A percentile compares a stretch with the other conserved stretches of the same genome.
phyloP scores from a whole-genome alignment of 2,797 vertebrate genomes.

The Parauchenoglanis punctatus region DNA sequence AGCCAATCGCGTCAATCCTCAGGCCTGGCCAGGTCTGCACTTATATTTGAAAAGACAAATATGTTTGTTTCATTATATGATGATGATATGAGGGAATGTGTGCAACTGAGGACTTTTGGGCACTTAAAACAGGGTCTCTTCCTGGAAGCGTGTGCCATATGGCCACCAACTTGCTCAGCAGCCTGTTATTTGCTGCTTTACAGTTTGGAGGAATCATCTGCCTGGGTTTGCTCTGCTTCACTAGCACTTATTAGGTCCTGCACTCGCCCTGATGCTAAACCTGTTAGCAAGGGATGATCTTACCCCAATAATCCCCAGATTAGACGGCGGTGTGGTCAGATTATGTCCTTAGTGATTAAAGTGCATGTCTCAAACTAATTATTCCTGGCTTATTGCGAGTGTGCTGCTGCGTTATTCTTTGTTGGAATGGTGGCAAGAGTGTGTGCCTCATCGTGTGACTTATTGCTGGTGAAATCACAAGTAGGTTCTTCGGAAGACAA shows the following conservation, averaged over 20 bases:
- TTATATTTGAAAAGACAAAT: too few relatives aligned
- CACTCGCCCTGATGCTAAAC: constrained; percentile 31
- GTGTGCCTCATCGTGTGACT: neutral
- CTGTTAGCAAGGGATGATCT: constrained; percentile 43
- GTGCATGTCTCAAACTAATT: constrained; percentile 46
- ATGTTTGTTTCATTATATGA: too few relatives aligned
- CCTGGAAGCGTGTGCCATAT: neutral
- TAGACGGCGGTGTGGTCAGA: constrained; percentile 48
- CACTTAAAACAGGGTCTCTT: neutral
- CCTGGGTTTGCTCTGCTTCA: neutral
- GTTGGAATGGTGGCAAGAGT: neutral
- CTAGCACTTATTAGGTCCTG: constrained; percentile 28
- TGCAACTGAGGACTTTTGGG: neutral
- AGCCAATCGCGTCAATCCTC: too few relatives aligned
- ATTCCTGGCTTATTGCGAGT: constrained; percentile 19
- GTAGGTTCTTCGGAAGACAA: neutral
- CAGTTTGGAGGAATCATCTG: neutral
- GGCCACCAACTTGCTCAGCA: neutral
- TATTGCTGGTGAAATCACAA: neutral
- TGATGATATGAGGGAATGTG: neutral
- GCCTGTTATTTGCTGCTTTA: neutral
- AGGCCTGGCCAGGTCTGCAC: too few relatives aligned
- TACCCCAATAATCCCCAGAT: constrained; percentile 53
- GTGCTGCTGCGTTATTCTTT: neutral
- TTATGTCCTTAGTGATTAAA: constrained; percentile 49